Conservation (phyloP, 2,888 invertebrate species). For the Caenorhabditis plicata region DNA sequence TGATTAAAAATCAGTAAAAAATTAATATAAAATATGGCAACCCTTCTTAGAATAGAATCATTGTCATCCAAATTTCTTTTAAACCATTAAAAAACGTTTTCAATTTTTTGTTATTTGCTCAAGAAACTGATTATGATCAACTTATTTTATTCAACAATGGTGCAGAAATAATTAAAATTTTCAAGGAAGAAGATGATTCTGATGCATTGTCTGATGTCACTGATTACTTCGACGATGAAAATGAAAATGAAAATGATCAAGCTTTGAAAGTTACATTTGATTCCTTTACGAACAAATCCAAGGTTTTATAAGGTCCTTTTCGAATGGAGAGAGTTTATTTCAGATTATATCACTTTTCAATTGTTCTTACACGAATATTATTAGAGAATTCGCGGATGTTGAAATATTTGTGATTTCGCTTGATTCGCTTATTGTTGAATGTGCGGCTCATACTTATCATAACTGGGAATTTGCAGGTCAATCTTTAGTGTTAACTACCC, state of each 20-base stretch:
- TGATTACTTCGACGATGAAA: constrained; percentile 38
- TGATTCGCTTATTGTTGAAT: constrained; percentile 59
- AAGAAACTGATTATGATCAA: neutral
- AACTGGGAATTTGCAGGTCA: constrained; percentile 64
- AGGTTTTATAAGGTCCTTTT: too few relatives aligned
- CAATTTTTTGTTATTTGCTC: too few relatives aligned
- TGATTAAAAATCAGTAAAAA: too few relatives aligned
- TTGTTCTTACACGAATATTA: constrained; percentile 56
- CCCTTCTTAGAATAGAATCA: too few relatives aligned
- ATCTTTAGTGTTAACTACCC: constrained; percentile 54
- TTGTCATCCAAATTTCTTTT: too few relatives aligned
- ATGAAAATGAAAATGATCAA: constrained; percentile 31
- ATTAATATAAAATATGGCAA: neutral
- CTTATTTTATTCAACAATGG: constrained; percentile 4
- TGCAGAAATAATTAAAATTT: too few relatives aligned
- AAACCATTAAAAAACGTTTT: too few relatives aligned
- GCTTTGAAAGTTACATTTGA: constrained; percentile 43
- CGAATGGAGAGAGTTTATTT: too few relatives aligned
- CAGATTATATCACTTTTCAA: constrained; percentile 47
- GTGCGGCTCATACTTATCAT: constrained; percentile 62
- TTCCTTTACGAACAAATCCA: constrained; percentile 33
- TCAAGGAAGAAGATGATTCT: constrained; percentile 28
- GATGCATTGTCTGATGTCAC: constrained; percentile 36
- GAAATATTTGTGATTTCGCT: constrained; percentile 63
- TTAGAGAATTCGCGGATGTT: constrained; percentile 63